Evolutionary conservation across 2,888 invertebrate species (phyloP), one percentile per base, ranked within the genome.

Genomic region (Drosophila kokeensis): DNA sequence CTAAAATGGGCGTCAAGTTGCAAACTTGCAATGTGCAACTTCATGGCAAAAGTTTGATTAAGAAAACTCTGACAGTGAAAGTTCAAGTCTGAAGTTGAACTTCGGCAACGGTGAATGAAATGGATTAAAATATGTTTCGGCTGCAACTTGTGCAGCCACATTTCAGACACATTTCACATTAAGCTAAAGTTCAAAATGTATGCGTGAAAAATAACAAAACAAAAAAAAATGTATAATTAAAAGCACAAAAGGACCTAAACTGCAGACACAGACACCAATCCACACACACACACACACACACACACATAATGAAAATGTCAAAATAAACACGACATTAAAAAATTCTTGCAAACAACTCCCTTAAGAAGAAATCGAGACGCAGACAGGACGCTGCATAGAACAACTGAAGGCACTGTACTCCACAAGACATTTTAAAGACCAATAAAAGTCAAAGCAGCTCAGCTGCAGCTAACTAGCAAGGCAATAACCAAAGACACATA

Each of bases 281-380:
- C 38, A 60, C 59, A 66, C 8, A 72, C 74, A 73, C 54, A 72
- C 73, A 75, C 36, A 62, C 58, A 65, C 62, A 54, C 29, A 40
- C 69, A 30, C 73, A 81, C 89, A 90, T 91, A 91, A 91, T 91
- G 91, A 91, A 90, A 91, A 87, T 91, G 90, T 90, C 83, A 89
- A 89, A 89, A 89, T 89, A 90, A 89, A 91, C 91, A 89, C 90
- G 79, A 83, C 86, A 89, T 89, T 90, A 84, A 90, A 89, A 87
- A 89, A 64, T 61, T 70, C 62, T 61, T 21, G 15, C 50, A 58
- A 24, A 18, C 36, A 45, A 45, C 8, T 45, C 45, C 45, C 45
- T 24, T 4, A 45, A 24, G 21, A 24, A 8, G 29, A 40, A 53
- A 67, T 24, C 40, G 36, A 62, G 38, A 61, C 49, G 55, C 49